Evolutionary conservation across 2,113 vertebrate genomes (phyloP), one percentile per base, ranked within the genome.

Genomic region (Thomomys bottae): DNA sequence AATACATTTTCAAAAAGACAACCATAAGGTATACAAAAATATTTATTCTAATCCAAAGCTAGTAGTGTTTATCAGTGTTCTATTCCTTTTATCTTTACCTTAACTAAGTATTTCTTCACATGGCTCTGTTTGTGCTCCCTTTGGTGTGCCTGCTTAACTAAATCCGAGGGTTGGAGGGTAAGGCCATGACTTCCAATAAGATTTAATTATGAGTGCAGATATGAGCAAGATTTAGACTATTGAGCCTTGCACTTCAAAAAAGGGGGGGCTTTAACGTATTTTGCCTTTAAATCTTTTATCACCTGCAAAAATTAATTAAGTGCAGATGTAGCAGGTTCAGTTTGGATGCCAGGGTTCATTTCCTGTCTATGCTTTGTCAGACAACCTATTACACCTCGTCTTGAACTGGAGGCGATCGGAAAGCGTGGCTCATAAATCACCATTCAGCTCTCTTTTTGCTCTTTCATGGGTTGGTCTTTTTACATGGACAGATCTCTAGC

Each of bases 311-410:
- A 99, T 98, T 99, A 99, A 99, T 98, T 99, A 98, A 98, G 96
- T 98, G 98, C 99, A 99, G 99, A 99, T 99, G 99, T 98, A 98
- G 98, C 98, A 98, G 98, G 98, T 99, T 99, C 98, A 96, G 97
- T 98, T 97, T 97, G 98, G 98, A 99, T 99, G 99, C 98, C 99
- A 98, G 97, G 98, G 98, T 99, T 99, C 99, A 99, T 99, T 99
- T 99, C 99, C 99, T 99, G 98, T 98, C 98, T 98, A 98, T 98
- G 98, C 98, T 99, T 98, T 99, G 98, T 98, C 98, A 98, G 98
- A 99, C 98, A 98, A 98, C 98, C 98, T 98, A 99, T 98, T 99
- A 99, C 98, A 99, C 98, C 98, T 99, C 98, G 98, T 98, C 97
- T 95, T 98, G 98, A 99, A 98, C 98, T 98, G 98, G 98, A 97